A percentile compares a stretch with the other conserved stretches of the same genome.
These are phyloP conservation scores for Heterochromis multidens DNA, from an alignment of 2,113 vertebrate species.

Conservation along the genomic window DNA sequence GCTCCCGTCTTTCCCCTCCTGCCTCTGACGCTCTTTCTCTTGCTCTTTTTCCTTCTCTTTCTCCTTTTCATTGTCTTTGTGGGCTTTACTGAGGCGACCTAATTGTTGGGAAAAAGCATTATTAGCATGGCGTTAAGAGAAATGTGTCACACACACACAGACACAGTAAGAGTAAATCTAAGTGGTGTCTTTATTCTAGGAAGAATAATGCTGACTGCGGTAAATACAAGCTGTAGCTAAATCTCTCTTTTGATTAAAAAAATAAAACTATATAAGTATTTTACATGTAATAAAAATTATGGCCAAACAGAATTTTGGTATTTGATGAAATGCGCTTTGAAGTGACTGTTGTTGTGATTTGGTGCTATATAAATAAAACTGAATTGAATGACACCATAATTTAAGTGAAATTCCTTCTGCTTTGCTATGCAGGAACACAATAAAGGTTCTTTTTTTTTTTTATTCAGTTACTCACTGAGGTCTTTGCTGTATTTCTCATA, in stretches of 20 bases:
- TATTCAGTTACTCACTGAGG: constrained; percentile 78
- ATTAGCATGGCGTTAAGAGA: neutral
- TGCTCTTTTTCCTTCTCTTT: constrained; percentile 42
- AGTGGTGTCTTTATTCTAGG: neutral
- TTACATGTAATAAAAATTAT: neutral
- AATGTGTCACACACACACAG: neutral
- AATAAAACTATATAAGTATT: neutral
- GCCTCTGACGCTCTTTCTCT: constrained; percentile 40
- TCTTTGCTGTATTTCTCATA: constrained; percentile 80
- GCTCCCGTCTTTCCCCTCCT: constrained; percentile 48
- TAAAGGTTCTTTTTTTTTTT: neutral
- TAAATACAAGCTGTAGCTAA: neutral
- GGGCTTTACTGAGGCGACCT: constrained; percentile 80
- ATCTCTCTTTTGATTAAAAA: neutral
- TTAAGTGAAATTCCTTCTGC: neutral
- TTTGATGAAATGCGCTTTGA: too few relatives aligned
- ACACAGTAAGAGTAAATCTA: neutral
- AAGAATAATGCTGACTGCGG: neutral
- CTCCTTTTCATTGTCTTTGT: constrained; percentile 73
- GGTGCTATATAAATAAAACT: too few relatives aligned
- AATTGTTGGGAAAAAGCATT: neutral
- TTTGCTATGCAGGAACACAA: neutral
- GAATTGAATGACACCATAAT: neutral
- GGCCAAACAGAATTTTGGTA: neutral
- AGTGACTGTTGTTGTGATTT: too few relatives aligned